A percentile compares a stretch with the other conserved stretches of the same genome.
Conservation (phyloP, 2,888 invertebrate genomes). For the Cryptosula pallasiana region DNA sequence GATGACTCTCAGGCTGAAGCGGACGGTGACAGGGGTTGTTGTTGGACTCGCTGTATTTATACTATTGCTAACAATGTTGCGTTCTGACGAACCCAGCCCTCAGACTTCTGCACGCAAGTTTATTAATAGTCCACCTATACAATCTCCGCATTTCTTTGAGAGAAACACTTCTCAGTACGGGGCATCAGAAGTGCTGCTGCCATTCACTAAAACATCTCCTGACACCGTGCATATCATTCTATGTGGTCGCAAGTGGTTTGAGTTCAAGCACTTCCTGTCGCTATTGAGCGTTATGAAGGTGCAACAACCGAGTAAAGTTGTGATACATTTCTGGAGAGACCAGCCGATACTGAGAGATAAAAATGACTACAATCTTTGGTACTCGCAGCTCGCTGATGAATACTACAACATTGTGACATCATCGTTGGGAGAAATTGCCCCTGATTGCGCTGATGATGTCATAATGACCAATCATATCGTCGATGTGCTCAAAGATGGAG, state of each 20-base stretch:
- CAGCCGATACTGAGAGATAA: neutral
- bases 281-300: constrained; percentile 1
- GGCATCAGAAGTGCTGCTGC: constrained; percentile 1
- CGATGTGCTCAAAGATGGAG: constrained; percentile 1
- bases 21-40: no score
- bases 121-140: no score
- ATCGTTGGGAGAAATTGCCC: neutral
- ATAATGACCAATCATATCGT: neutral
- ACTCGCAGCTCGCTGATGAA: neutral
- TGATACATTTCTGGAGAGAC: neutral
- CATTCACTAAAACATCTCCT: constrained; percentile 25
- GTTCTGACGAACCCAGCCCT: no score
- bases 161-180: constrained; percentile 1
- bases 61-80: no score
- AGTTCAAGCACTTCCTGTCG: constrained; percentile 16
- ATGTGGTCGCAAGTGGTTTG: constrained; percentile 19
- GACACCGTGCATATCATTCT: constrained; percentile 12
- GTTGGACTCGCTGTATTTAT: no score
- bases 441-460: neutral
- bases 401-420: constrained; percentile 8
- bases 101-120: no score
- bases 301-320: constrained; percentile 19
- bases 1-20: no score
- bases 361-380: constrained; percentile 20
- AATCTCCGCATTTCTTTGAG: constrained; percentile 11